Conservation (phyloP, 2,888 invertebrate genomes). For the Mesorhabditis belari region DNA sequence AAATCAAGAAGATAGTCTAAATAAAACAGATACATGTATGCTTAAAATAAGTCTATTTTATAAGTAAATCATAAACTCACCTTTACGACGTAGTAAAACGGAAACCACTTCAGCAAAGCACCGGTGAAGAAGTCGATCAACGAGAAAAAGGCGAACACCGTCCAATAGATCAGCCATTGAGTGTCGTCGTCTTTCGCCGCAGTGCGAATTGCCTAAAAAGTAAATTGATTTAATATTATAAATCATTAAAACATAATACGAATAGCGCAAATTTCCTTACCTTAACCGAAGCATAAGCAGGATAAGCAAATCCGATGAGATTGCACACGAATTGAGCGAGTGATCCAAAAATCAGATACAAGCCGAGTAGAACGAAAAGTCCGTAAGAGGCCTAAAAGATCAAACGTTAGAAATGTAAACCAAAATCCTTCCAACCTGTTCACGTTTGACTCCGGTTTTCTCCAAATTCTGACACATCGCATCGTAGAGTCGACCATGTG, state of each 20-base stretch:
- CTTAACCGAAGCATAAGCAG: neutral
- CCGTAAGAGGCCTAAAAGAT: too few species aligned
- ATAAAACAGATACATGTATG: too few species aligned
- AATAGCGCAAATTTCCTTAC: neutral
- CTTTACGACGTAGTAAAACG: neutral
- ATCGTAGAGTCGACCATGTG: conserved; percentile 16
- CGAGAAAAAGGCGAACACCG: conserved; percentile 74
- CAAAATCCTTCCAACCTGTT: too few species aligned
- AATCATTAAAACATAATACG: neutral
- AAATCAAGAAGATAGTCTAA: too few species aligned
- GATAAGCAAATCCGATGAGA: neutral
- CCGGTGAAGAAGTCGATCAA: neutral
- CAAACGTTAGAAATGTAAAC: neutral
- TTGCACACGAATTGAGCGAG: neutral
- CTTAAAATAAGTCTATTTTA: conserved; percentile 8
- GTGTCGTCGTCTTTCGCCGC: conserved; percentile 54
- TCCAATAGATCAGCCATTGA: conserved; percentile 96
- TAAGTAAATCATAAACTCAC: too few species aligned
- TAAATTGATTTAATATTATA: neutral
- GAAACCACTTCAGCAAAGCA: neutral
- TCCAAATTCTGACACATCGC: conserved; percentile 9
- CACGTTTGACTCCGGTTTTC: conserved; percentile 11
- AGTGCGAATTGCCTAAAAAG: conserved; percentile 57
- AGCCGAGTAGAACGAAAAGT: too few species aligned
- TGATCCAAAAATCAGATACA: too few species aligned